phyloP scores from a whole-genome alignment of 2,113 vertebrate species.

The Sander lucioperca region DNA sequence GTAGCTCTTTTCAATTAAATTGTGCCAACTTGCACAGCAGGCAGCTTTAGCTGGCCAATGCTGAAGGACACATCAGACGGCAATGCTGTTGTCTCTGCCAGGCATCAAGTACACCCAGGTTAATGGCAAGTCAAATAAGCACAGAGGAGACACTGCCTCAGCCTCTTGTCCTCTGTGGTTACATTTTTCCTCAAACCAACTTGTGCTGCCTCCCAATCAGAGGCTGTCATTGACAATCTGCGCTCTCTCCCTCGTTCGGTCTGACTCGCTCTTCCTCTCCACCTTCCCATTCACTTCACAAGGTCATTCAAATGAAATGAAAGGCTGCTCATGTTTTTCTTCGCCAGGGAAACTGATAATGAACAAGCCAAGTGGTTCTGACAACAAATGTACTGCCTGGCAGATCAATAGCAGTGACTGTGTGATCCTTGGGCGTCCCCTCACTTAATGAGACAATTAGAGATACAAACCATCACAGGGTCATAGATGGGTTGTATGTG shows the following conservation, averaged over 20 bases:
- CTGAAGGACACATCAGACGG: slow-evolving; percentile 68
- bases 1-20: slow-evolving; percentile 61
- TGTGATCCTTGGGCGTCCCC: slow-evolving; percentile 38
- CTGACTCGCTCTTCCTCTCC: slow-evolving; percentile 33
- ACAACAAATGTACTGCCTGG: slow-evolving; percentile 52
- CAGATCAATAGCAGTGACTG: slow-evolving; percentile 61
- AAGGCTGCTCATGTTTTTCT: slow-evolving; percentile 54
- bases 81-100: slow-evolving; percentile 43
- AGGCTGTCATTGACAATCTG: slow-evolving; percentile 43
- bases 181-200: slow-evolving; percentile 45
- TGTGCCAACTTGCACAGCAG: slow-evolving; percentile 41
- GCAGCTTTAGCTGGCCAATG: slow-evolving; percentile 15
- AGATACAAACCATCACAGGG: slow-evolving; percentile 8
- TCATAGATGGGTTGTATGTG: background rate
- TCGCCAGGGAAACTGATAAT: slow-evolving; percentile 53
- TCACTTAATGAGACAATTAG: slow-evolving; percentile 26
- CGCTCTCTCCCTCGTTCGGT: slow-evolving; percentile 25
- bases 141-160: slow-evolving; percentile 46
- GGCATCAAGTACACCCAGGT: slow-evolving; percentile 59
- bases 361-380: slow-evolving; percentile 50
- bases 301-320: slow-evolving; percentile 54
- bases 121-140: slow-evolving; percentile 63
- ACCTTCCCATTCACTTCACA: slow-evolving; percentile 50
- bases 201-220: slow-evolving; percentile 62
- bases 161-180: slow-evolving; percentile 51